A percentile compares a stretch with the other conserved stretches of the same genome.
Evolutionary conservation across 1,140 invertebrate species (phyloP).

Genomic region (Drosophila bifasciata): DNA sequence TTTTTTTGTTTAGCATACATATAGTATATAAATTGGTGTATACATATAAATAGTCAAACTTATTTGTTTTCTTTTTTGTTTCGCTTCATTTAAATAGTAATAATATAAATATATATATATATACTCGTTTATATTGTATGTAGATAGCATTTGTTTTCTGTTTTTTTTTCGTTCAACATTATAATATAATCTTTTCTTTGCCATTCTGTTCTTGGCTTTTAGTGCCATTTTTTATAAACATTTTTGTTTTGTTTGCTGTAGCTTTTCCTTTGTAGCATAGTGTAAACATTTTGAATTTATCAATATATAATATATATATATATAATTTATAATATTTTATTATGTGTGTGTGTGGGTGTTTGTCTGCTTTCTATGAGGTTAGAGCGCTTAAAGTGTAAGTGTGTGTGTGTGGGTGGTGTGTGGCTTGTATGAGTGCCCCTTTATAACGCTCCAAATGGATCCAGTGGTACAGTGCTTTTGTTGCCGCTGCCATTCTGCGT

Average conservation of each 20-base stretch:
- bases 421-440: slow-evolving; percentile 41
- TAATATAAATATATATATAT: slow-evolving; percentile 73
- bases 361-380: slow-evolving; percentile 67
- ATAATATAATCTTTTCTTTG: slow-evolving; percentile 65
- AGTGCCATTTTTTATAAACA: slow-evolving; percentile 47
- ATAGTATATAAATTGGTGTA: slow-evolving; percentile 72
- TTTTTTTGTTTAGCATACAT: slow-evolving; percentile 49
- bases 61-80: slow-evolving; percentile 55
- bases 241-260: slow-evolving; percentile 41
- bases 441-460: slow-evolving; percentile 84
- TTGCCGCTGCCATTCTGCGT: slow-evolving; percentile 73
- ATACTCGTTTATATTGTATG: slow-evolving; percentile 56
- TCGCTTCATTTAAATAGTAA: slow-evolving; percentile 50
- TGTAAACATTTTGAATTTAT: slow-evolving; percentile 63
- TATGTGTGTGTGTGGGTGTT: slow-evolving; percentile 42
- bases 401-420: slow-evolving; percentile 23
- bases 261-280: slow-evolving; percentile 32
- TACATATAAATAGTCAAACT: slow-evolving; percentile 80
- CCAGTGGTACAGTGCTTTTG: slow-evolving; percentile 78
- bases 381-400: slow-evolving; percentile 55
- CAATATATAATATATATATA: slow-evolving; percentile 62
- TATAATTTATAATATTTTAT: slow-evolving; percentile 46
- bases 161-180: slow-evolving; percentile 67
- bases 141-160: slow-evolving; percentile 62
- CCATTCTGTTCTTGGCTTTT: slow-evolving; percentile 5